These are phyloP conservation scores for Erynnis tages DNA, from an alignment of 2,888 invertebrate species.

Conservation along the genomic window DNA sequence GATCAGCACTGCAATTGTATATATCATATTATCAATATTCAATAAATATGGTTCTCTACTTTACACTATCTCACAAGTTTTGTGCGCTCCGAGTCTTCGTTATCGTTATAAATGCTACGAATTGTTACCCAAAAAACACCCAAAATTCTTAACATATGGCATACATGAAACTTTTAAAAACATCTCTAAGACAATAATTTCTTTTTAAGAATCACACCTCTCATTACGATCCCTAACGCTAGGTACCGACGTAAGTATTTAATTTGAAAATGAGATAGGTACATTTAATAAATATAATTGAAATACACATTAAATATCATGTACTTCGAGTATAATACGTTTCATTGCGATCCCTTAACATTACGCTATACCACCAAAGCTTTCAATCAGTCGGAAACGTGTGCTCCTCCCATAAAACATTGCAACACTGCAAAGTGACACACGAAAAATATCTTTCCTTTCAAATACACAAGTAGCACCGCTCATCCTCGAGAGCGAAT, in stretches of 20 bases:
- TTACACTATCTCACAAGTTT: constrained; percentile 72
- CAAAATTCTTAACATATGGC: constrained; percentile 39
- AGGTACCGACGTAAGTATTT: background rate
- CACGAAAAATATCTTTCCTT: no score
- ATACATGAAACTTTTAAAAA: constrained; percentile 8
- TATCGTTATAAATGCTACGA: constrained; percentile 57
- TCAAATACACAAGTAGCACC: constrained; percentile 23
- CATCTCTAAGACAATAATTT: constrained; percentile 27
- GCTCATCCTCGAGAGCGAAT: background rate
- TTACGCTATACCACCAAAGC: constrained; percentile 41
- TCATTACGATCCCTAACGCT: constrained; percentile 18
- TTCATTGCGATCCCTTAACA: background rate
- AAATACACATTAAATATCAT: constrained; percentile 27
- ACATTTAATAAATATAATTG: constrained; percentile 3
- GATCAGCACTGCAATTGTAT: constrained; percentile 43
- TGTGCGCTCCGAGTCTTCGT: constrained; percentile 76
- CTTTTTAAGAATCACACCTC: constrained; percentile 30
- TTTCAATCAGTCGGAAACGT: constrained; percentile 47
- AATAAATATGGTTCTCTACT: constrained; percentile 58
- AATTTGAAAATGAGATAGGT: constrained; percentile 20
- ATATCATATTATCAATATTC: constrained; percentile 47
- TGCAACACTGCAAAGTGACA: constrained; percentile 14
- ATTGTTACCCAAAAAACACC: constrained; percentile 37
- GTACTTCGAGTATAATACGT: constrained; percentile 19
- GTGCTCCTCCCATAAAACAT: constrained; percentile 31